These are phyloP conservation scores for Ceratina japonica DNA, from an alignment of 1,140 invertebrate species.

Conservation along the genomic window DNA sequence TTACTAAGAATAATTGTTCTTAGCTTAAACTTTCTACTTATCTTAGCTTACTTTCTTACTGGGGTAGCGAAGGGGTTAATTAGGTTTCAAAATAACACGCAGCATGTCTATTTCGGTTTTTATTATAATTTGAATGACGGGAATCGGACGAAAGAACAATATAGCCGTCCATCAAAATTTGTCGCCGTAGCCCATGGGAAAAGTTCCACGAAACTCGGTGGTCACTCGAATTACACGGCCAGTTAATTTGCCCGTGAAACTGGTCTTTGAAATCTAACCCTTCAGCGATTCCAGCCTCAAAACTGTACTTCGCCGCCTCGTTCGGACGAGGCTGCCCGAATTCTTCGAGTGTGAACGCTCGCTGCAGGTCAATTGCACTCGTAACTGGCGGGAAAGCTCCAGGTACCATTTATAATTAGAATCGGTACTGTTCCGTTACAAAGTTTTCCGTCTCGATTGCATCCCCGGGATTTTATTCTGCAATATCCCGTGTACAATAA, in stretches of 20 bases:
- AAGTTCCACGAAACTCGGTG: constrained; percentile 28
- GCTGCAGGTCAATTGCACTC: constrained; percentile 5
- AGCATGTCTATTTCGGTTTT: too few relatives aligned
- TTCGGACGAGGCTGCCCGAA: neutral
- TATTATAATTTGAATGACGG: too few relatives aligned
- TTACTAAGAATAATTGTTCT: too few relatives aligned
- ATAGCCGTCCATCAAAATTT: constrained; percentile 14
- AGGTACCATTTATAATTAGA: too few relatives aligned
- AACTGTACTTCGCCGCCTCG: constrained; percentile 6
- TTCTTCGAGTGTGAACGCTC: constrained; percentile 35
- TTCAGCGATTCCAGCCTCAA: constrained; percentile 41
- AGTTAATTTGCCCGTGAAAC: constrained; percentile 54
- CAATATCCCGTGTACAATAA: too few relatives aligned
- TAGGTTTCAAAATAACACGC: too few relatives aligned
- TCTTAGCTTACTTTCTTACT: too few relatives aligned
- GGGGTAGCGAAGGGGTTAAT: too few relatives aligned
- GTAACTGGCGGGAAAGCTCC: neutral
- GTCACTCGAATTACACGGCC: constrained; percentile 54
- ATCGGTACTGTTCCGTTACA: too few relatives aligned
- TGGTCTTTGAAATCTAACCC: constrained; percentile 46
- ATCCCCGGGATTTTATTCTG: too few relatives aligned
- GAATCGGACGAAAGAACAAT: constrained; percentile 20
- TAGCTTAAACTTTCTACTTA: too few relatives aligned
- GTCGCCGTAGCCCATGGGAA: neutral
- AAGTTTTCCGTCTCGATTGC: too few relatives aligned